Evolutionary conservation across 53 echinoderm and acorn worm genomes (phyloP), one percentile per base, ranked within the genome.

Genomic region (Arbacia lixula): DNA sequence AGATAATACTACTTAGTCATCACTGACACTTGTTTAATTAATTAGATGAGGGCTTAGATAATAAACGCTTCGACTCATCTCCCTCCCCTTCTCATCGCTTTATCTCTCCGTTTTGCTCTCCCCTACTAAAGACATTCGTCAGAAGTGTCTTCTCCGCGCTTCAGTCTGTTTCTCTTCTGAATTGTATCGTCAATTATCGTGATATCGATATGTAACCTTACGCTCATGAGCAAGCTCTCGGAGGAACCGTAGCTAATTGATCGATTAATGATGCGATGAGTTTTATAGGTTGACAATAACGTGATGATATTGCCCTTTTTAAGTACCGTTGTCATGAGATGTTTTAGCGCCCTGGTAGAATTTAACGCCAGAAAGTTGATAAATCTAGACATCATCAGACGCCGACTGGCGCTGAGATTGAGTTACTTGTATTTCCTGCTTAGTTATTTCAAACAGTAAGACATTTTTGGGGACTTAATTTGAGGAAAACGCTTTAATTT

Each of bases 21-120:
- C 76, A 36, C 51, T 36, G 35, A 76, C 76, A 76, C 76, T 76
- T 76, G 76, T 76, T 76, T 76, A 76, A 76, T 76, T 76, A 76
- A 76, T 76, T 76, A 76, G 76, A 76, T 76, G 76, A 76, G 54
- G 38, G 16, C 31, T 76, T 76, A 76, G 76, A 76, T 76, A 55
- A 76, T 54, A 76, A 35, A 76, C 12, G 1, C 10, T 43, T 29
- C 17, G 43, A 40, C 14, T 46, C 72, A 72, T 49, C 28, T 30
- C 72, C 41, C 10, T 46, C 41, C 41, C n/a, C 41, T 29, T 49
- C 21, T 41, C 55, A 35, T 36, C 50, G 4, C 41, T 49, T 25
- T 49, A 51, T 49, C 21, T 41, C 55, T 55, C 55, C 50, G 4
- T 26, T 21, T 12, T 21, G 22, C 10, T 12, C 14, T 28, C 50